phyloP scores from a whole-genome alignment of 2,888 invertebrate genomes.

The Ptychoptera albimana region DNA sequence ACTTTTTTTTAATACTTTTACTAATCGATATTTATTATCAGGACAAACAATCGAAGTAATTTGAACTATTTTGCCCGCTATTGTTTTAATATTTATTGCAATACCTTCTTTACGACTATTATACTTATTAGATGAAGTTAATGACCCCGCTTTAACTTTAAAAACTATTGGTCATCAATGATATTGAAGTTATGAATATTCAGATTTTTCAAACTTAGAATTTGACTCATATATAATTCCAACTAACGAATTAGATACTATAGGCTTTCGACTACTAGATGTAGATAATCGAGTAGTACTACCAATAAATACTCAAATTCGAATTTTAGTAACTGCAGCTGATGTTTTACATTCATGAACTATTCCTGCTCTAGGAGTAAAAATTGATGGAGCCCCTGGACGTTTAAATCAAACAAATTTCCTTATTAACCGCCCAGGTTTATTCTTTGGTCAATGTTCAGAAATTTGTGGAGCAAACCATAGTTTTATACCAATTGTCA shows the following conservation, averaged over 20 bases:
- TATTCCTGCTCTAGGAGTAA: slow-evolving; percentile 42
- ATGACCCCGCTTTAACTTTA: slow-evolving; percentile 40
- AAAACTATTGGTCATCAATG: slow-evolving; percentile 50
- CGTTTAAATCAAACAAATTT: slow-evolving; percentile 48
- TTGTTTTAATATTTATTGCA: slow-evolving; percentile 45
- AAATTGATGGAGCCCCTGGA: slow-evolving; percentile 48
- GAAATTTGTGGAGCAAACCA: slow-evolving; percentile 71
- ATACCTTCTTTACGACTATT: slow-evolving; percentile 42
- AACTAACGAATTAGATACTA: slow-evolving; percentile 24
- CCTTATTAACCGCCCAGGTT: slow-evolving; percentile 41
- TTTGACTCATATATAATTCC: slow-evolving; percentile 47
- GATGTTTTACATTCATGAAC: slow-evolving; percentile 56
- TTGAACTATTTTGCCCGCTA: slow-evolving; percentile 44
- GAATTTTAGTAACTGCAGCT: slow-evolving; percentile 41
- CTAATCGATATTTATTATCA: slow-evolving; percentile 40
- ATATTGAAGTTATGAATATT: slow-evolving; percentile 51
- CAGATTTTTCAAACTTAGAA: slow-evolving; percentile 40
- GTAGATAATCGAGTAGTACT: slow-evolving; percentile 42
- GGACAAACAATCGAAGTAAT: slow-evolving; percentile 45
- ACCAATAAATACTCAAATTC: slow-evolving; percentile 44
- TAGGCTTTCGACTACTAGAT: slow-evolving; percentile 42
- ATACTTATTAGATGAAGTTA: slow-evolving; percentile 45
- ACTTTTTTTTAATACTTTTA: slow-evolving; percentile 39
- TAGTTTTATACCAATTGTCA: slow-evolving; percentile 61
- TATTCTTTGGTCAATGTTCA: slow-evolving; percentile 62